Conservation (phyloP, 2,888 invertebrate genomes). For the Stenurella melanura region DNA sequence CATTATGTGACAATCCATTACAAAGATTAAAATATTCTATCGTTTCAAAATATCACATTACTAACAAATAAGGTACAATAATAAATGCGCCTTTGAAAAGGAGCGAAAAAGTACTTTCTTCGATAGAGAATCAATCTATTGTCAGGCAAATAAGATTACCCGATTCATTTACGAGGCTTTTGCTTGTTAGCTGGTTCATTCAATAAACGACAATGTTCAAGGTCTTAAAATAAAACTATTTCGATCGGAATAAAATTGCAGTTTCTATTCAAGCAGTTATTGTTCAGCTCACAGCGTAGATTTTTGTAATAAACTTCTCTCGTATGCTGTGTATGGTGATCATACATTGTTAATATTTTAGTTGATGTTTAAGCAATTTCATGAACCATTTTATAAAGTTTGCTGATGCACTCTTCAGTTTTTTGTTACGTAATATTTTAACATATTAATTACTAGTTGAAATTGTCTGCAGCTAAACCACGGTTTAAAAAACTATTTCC, state of each 20-base stretch:
- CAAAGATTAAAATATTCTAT: too few species aligned
- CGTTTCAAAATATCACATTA: too few species aligned
- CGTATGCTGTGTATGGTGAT: neutral
- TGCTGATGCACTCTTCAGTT: too few species aligned
- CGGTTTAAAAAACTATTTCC: too few species aligned
- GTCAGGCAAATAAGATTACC: conserved; percentile 37
- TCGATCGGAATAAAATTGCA: conserved; percentile 32
- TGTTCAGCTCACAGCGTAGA: neutral
- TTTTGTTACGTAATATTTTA: too few species aligned
- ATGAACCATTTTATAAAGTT: too few species aligned
- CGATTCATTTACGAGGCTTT: conserved; percentile 21
- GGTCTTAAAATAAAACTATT: conserved; percentile 25
- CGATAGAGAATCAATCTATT: conserved; percentile 24
- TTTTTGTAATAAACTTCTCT: neutral
- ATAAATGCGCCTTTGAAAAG: neutral
- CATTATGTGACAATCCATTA: too few species aligned
- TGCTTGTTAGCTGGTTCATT: conserved; percentile 28
- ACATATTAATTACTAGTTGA: too few species aligned
- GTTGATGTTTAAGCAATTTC: too few species aligned
- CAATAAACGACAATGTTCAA: neutral
- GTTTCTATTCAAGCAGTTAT: conserved; percentile 18
- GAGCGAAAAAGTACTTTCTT: neutral
- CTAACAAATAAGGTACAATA: too few species aligned
- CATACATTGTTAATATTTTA: too few species aligned
- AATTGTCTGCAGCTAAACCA: too few species aligned